Evolutionary conservation across 1,140 invertebrate species (phyloP).

Genomic region (Glossosoma conforme): DNA sequence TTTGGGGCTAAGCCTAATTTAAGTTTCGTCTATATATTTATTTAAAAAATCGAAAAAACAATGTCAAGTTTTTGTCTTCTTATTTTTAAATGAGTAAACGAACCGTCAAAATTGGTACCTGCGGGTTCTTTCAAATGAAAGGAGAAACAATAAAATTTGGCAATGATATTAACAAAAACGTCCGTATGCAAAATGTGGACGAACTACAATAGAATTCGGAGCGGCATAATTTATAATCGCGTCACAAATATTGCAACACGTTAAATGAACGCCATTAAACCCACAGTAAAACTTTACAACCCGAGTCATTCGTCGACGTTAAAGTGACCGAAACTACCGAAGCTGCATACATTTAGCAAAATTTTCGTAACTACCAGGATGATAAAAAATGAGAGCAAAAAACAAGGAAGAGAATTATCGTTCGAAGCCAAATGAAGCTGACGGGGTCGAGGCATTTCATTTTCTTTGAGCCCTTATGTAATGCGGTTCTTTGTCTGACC

Average conservation of each 20-base stretch:
- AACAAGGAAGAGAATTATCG: constrained; percentile 15
- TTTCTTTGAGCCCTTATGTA: not conserved
- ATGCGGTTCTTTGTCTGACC: constrained; percentile 9
- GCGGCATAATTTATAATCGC: too few species aligned
- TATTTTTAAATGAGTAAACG: too few species aligned
- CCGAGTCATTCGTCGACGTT: not conserved
- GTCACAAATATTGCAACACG: constrained; percentile 10
- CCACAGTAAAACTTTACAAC: not conserved
- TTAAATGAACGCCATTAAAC: constrained; percentile 15
- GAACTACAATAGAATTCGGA: too few species aligned
- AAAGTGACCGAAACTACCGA: constrained; percentile 16
- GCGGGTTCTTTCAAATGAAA: too few species aligned
- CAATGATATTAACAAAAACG: too few species aligned
- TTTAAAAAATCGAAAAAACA: too few species aligned
- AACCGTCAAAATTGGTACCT: too few species aligned
- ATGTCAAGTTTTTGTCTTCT: too few species aligned
- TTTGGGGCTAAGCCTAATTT: too few species aligned
- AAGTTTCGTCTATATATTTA: too few species aligned
- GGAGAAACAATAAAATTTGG: too few species aligned
- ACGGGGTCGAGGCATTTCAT: not conserved
- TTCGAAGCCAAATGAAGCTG: not conserved
- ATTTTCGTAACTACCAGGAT: constrained; percentile 2
- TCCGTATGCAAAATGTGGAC: too few species aligned
- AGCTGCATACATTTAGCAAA: constrained; percentile 7
- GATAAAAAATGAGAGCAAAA: constrained; percentile 9